Base-by-base conservation (phyloP, 2,113 vertebrate species). In the Fukomys damarensis region DNA sequence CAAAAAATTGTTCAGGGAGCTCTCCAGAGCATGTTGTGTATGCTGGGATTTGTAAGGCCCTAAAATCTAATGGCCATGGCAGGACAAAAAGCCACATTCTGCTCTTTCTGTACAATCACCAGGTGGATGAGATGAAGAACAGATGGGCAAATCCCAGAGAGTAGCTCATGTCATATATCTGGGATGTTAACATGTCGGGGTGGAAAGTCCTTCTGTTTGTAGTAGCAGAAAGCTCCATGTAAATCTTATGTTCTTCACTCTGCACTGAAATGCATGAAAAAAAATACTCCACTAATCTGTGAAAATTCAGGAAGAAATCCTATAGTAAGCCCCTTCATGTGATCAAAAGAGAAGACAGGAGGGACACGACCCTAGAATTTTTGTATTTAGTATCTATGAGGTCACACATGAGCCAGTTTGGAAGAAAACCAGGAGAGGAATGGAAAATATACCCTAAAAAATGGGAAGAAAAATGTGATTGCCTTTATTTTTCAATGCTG, bases 401-500 rank as follows among this genome's bases (percentile, higher is more conserved):
- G 28, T 30, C 28, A 35, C 9, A 46, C 9, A 10, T 0, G 0
- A 83, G 59, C 5, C 32, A 41, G 6, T 79, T 30, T 88, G 22
- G 63, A 49, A 82, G 46, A 52, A 3, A 41, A 52, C 79, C 4
- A 58, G 52, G 66, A 76, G 8, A 32, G 13, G n/a, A 46, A 4
- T 82, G 38, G 41, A 46, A 81, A 28, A 59, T 20, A 79, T 7
- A 61, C 8, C 49, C 38, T 7, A 41, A 90, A 97, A 65, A 93
- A 94, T 61, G 86, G 93, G 94, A 74, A 98, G 96, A 96, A 97
- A 96, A 95, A 97, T 95, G 79, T 84, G 96, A 93, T 66, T 94
- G 80, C 24, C 90, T 90, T 88, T 59, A 66, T 76, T 66, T 96
- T 81, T 85, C 96, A 96, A 85, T 86, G 91, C 87, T 93, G 96